Conservation (phyloP, 2,797 vertebrate genomes). For the Sylvilagus floridanus region DNA sequence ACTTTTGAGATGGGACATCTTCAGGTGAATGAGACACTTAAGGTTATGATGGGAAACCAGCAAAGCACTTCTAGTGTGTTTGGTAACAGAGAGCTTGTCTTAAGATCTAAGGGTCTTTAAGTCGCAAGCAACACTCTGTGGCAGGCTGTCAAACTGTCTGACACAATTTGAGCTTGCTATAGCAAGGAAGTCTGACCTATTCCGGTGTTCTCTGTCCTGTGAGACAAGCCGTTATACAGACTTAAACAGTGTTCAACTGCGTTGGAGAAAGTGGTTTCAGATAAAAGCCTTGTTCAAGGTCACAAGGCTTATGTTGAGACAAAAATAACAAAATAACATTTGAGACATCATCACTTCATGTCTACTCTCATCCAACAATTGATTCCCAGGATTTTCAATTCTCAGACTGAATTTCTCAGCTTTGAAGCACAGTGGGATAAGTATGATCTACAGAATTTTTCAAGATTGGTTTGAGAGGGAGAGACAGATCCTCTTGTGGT, state of each 20-base stretch:
- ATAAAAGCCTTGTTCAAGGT: neutral
- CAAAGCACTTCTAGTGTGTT: neutral
- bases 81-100: neutral
- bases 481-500: no score
- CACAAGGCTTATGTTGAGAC: neutral
- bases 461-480: no score
- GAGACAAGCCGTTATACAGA: slow-evolving; percentile 87
- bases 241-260: slow-evolving; percentile 82
- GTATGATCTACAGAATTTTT: neutral
- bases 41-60: neutral
- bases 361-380: neutral
- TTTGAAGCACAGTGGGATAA: neutral
- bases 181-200: slow-evolving; percentile 89
- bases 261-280: neutral
- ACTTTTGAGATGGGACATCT: neutral
- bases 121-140: slow-evolving; percentile 91
- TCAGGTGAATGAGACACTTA: neutral
- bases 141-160: slow-evolving; percentile 86
- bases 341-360: neutral
- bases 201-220: slow-evolving; percentile 85
- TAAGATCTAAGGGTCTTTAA: neutral
- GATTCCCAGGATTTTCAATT: fast-evolving
- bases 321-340: no score
- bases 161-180: slow-evolving; percentile 91
- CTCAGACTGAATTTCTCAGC: neutral